Base-by-base conservation (phyloP, 2,888 invertebrate genomes). In the Glyphotaelius pellucidus region DNA sequence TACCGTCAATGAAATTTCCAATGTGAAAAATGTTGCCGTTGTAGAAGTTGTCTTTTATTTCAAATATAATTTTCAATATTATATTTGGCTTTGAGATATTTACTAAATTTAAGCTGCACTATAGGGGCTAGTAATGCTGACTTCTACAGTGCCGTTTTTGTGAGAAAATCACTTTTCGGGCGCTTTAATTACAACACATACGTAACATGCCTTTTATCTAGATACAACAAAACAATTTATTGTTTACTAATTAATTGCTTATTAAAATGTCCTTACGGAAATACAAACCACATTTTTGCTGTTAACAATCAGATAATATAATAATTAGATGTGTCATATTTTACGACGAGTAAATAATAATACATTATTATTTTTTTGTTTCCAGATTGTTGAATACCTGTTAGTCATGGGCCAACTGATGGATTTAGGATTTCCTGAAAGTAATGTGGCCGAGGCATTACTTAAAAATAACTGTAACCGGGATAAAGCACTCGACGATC, bases 381-480 rank as follows among this genome's bases (percentile, higher is more conserved):
- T 95, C 52, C 96, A 98, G 98, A 97, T 98, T 94, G 97, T 98
- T 92, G 98, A 99, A 95, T 98, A 98, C 95, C 96, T 99, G 89
- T 96, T 98, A 94, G 97, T 97, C 93, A 96, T 98, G 94, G 97
- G 97, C 35, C 98, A 98, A 94, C 96, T 98, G 91, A 96, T 98
- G 95, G 98, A 98, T 95, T 96, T 98, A 91, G 98, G 98, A 67
- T 98, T 98, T 95, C 96, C 97, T 0, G 98, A 98, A 95, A 96
- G 97, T 91, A 96, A 97, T 94, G 98, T 98, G 89, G 97, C 97
- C 0, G 97, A 97, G 92, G 98, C 98, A 32, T 96, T 98, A 90
- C 95, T 97, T 79, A 97, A 97, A 94, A 97, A 97, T 94, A 96
- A 98, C 95, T 98, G 98, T 95, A 98, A 98, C 95, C 96, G 97